phyloP scores from a whole-genome alignment of 23 tunicate genomes.

The Trididemnum clinides region DNA sequence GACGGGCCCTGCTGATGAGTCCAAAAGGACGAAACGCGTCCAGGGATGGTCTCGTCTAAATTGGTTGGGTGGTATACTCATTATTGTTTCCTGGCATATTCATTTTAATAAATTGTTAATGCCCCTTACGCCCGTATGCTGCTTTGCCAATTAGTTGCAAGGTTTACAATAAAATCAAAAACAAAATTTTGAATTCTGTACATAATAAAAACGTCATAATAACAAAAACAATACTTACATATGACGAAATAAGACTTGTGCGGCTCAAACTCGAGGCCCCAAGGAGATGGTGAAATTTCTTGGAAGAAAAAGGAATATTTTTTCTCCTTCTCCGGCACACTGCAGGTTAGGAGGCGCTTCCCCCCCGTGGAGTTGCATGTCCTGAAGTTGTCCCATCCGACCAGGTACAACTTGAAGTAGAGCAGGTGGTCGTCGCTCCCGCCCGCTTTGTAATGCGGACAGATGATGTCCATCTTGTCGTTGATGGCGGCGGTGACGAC shows the following conservation, averaged over 20 bases:
- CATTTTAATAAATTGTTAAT: too few relatives aligned
- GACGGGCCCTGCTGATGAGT: too few relatives aligned
- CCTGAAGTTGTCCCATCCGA: constrained; percentile 41
- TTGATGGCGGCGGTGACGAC: constrained; percentile 50
- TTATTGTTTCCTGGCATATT: too few relatives aligned
- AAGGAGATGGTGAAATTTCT: constrained; percentile 89
- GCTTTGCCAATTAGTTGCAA: too few relatives aligned
- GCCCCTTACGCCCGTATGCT: too few relatives aligned
- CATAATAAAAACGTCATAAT: too few relatives aligned
- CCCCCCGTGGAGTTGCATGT: constrained; percentile 69
- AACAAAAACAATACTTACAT: constrained; percentile 70
- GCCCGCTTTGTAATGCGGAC: constrained; percentile 48
- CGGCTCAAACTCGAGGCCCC: constrained; percentile 87
- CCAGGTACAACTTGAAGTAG: constrained; percentile 74
- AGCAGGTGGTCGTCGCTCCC: constrained; percentile 45
- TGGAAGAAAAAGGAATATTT: constrained; percentile 91
- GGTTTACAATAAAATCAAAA: too few relatives aligned
- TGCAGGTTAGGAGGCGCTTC: constrained; percentile 72
- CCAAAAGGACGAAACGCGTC: too few relatives aligned
- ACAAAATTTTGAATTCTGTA: too few relatives aligned
- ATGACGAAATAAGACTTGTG: constrained; percentile 81
- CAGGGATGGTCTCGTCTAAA: too few relatives aligned
- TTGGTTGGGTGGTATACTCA: too few relatives aligned
- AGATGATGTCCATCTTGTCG: constrained; percentile 87
- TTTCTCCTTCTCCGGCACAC: constrained; percentile 76